A percentile compares a stretch with the other conserved stretches of the same genome.
phyloP scores from a whole-genome alignment of 2,113 vertebrate genomes.

The Malurus elegans region DNA sequence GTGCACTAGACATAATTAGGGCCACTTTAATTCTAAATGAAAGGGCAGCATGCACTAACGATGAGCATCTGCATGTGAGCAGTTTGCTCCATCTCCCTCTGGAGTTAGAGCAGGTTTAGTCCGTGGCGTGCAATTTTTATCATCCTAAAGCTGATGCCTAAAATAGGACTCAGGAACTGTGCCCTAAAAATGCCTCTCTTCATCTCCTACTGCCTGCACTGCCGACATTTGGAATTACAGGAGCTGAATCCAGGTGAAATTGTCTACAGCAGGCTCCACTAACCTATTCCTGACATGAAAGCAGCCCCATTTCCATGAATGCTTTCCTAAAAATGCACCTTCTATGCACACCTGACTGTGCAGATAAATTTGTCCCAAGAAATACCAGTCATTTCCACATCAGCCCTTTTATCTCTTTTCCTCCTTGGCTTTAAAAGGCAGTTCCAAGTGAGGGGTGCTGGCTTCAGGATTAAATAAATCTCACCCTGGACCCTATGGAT shows the following conservation, averaged over 20 bases:
- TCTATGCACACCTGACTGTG: neutral
- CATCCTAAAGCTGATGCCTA: neutral
- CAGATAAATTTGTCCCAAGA: neutral
- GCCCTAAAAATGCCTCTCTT: neutral
- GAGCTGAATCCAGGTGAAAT: neutral
- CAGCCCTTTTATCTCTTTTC: neutral
- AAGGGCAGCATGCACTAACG: neutral
- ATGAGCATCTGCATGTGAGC: neutral
- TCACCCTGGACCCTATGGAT: neutral
- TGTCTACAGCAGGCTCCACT: neutral
- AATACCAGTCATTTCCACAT: neutral
- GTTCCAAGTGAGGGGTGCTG: neutral
- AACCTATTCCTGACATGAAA: neutral
- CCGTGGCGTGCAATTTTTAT: neutral
- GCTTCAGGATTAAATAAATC: neutral
- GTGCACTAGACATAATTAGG: constrained; percentile 1
- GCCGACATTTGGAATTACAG: neutral
- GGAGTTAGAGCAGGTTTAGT: neutral
- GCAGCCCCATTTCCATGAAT: neutral
- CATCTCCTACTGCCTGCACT: neutral
- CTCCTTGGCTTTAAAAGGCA: neutral
- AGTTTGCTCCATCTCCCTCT: neutral
- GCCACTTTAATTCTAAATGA: neutral
- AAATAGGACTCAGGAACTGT: neutral
- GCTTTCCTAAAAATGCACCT: neutral